Base-by-base conservation (phyloP, 1,140 invertebrate species). In the Drosophila lacertosa region DNA sequence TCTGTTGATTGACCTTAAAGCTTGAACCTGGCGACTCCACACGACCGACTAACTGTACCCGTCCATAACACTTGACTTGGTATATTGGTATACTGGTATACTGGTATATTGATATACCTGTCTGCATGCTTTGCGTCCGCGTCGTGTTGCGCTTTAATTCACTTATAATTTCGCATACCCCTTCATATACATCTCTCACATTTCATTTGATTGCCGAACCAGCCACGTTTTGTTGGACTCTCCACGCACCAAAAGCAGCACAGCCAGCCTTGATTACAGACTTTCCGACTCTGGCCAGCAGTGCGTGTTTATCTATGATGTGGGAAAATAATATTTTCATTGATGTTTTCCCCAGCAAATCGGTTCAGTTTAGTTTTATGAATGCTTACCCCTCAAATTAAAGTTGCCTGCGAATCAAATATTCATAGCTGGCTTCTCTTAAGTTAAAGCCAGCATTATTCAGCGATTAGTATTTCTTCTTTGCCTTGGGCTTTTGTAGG, bases 1-100 rank as follows among this genome's bases (percentile, higher is more conserved):
- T 44, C 69, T 50, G 58, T 71, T 71, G 82, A 88, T 88, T 82
- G 82, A 88, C 82, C 82, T 78, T 75, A 86, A 81, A 77, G 77
- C 81, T 63, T 58, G 81, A 73, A 76, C 80, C 54, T n/a, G 40
- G 33, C 47, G 62, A 73, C 65, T 68, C 47, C 32, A 66, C 54
- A 59, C 62, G 54, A 67, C 24, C 44, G 45, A 55, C 35, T 77
- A 86, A 86, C 82, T 86, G 82, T 82, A 74, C 45, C 44, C 58
- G 32, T 48, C 66, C 40, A 58, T 42, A 54, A 55, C 65, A 62
- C 60, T 71, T 57, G 66, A 60, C 55, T 54, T 32, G n/a, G n/a
- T n/a, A 13, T 55, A 53, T 44, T 53, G 39, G 18, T n/a, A n/a
- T n/a, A n/a, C n/a, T n/a, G n/a, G n/a, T n/a, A n/a, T n/a, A n/a